A percentile compares a stretch with the other conserved stretches of the same genome.
These are phyloP conservation scores for Dolichallabes microphthalmus DNA, from an alignment of 2,113 vertebrate species.

Conservation along the genomic window DNA sequence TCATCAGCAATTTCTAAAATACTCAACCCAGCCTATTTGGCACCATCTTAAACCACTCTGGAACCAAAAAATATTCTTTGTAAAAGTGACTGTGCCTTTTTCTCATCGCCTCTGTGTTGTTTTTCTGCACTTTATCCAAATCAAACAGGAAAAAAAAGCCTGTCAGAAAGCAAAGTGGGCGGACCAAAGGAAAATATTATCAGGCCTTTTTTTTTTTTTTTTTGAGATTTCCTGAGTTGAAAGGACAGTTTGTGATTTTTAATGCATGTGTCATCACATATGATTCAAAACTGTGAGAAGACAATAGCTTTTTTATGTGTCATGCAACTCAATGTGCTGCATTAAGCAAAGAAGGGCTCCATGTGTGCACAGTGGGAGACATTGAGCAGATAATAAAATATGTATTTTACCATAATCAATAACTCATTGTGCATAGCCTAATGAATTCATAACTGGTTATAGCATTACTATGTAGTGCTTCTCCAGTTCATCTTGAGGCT, in stretches of 20 bases:
- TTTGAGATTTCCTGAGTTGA: no score
- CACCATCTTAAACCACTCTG: neutral
- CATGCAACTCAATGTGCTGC: neutral
- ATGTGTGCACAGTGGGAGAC: neutral
- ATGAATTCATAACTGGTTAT: neutral
- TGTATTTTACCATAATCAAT: neutral
- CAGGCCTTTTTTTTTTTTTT: constrained; percentile 14
- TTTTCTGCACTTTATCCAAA: constrained; percentile 33
- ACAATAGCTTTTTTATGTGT: neutral
- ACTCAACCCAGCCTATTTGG: neutral
- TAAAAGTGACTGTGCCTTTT: constrained; percentile 1
- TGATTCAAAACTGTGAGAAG: neutral
- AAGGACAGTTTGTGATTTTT: neutral
- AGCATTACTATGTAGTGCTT: neutral
- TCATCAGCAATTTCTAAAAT: neutral
- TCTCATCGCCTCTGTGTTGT: constrained; percentile 22
- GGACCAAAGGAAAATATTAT: constrained; percentile 44
- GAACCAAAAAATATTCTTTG: neutral
- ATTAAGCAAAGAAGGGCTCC: neutral
- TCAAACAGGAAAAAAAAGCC: constrained; percentile 15
- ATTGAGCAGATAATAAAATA: neutral
- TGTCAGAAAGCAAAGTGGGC: neutral
- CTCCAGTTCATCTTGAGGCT: neutral
- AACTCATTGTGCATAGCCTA: neutral
- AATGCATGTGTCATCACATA: constrained; percentile 1